phyloP scores from a whole-genome alignment of 2,113 vertebrate species.

The Hepsetus odoe region DNA sequence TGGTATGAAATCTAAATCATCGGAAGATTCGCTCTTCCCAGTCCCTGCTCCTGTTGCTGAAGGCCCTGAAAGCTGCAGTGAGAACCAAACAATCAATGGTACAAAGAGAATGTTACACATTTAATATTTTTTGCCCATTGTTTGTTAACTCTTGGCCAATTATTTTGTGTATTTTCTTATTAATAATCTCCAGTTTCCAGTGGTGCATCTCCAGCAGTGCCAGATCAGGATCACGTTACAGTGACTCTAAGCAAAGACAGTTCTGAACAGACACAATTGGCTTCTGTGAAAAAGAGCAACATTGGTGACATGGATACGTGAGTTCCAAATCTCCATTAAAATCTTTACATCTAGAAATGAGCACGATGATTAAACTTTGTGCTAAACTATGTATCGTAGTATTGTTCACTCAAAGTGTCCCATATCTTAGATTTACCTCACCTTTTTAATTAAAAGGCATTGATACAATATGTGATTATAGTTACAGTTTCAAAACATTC shows the following conservation, averaged over 20 bases:
- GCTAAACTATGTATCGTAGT: no score
- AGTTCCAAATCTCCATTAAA: neutral
- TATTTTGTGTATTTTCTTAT: neutral
- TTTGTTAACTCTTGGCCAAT: neutral
- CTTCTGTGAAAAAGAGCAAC: neutral
- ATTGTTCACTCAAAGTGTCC: no score
- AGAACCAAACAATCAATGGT: neutral
- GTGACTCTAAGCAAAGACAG: neutral
- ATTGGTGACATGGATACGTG: constrained; percentile 26
- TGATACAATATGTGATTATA: no score
- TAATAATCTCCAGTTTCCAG: constrained; percentile 17
- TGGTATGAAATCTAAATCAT: neutral
- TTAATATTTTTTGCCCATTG: neutral
- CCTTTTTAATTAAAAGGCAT: no score
- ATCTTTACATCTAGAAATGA: neutral
- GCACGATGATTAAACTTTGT: no score
- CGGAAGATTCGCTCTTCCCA: neutral
- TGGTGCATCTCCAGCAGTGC: constrained; percentile 2
- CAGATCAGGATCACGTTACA: neutral
- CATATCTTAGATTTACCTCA: no score
- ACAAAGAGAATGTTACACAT: neutral
- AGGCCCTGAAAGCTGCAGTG: neutral
- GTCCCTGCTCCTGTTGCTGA: neutral
- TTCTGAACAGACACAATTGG: neutral
- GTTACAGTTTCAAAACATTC: no score